phyloP scores from a whole-genome alignment of 2,113 vertebrate genomes.

The Hippocampus abdominalis region DNA sequence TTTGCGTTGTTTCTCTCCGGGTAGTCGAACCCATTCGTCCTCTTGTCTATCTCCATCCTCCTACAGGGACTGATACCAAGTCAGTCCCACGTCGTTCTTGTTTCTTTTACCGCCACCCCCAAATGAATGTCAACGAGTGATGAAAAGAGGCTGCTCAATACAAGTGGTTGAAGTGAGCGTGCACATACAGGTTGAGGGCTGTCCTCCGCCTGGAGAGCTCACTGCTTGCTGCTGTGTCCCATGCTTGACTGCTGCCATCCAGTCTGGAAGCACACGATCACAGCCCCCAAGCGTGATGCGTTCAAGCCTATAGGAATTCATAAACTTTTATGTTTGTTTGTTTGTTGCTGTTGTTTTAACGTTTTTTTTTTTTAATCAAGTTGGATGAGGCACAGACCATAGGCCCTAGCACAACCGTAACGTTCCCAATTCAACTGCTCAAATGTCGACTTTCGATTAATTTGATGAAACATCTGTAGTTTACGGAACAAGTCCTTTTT shows the following conservation, averaged over 20 bases:
- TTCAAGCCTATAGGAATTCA: conserved; percentile 19
- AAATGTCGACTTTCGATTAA: no score
- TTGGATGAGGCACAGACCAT: no score
- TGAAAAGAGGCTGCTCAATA: background rate
- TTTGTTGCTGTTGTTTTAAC: background rate
- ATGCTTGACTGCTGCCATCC: conserved; percentile 46
- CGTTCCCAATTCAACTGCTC: no score
- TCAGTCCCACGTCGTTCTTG: conserved; percentile 30
- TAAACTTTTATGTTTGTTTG: background rate
- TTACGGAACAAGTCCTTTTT: no score
- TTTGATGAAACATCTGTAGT: no score
- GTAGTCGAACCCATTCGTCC: conserved; percentile 72
- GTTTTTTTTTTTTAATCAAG: background rate
- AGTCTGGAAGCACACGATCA: conserved; percentile 28
- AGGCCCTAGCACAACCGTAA: no score
- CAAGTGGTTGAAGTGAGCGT: background rate
- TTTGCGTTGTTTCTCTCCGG: conserved; percentile 66
- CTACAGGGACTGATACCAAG: conserved; percentile 35
- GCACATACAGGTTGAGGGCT: conserved; percentile 21
- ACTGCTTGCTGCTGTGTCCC: conserved; percentile 47
- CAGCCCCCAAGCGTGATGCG: conserved; percentile 54
- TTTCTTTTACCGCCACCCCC: background rate
- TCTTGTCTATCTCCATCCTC: conserved; percentile 77
- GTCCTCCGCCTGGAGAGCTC: conserved; percentile 21
- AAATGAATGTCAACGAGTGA: background rate